phyloP scores from a whole-genome alignment of 2,797 vertebrate species.

The Anguilla anguilla region DNA sequence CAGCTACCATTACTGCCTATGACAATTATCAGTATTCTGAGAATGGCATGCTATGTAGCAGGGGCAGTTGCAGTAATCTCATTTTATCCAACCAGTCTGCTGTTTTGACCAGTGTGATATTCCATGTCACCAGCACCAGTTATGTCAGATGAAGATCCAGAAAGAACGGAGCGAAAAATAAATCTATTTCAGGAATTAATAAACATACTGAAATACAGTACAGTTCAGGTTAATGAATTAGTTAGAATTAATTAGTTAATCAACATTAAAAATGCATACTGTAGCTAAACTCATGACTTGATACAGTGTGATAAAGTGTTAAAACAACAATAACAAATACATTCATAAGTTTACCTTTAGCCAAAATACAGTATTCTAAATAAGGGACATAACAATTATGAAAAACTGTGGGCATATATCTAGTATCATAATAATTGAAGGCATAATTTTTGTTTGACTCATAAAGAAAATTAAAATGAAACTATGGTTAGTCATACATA shows the following conservation, averaged over 20 bases:
- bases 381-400: neutral
- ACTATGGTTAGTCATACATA: neutral
- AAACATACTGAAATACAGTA: neutral
- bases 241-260: neutral
- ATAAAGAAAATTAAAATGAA: neutral
- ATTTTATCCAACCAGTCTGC: neutral
- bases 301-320: neutral
- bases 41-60: neutral
- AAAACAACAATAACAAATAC: neutral
- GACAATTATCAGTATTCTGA: neutral
- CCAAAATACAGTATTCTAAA: slow-evolving; percentile 9
- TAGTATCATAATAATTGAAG: neutral
- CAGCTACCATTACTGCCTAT: neutral
- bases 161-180: neutral
- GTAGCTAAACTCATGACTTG: neutral
- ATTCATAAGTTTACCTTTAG: neutral
- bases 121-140: neutral
- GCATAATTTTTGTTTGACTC: neutral
- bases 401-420: neutral
- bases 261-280: neutral
- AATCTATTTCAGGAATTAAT: neutral
- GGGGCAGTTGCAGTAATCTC: neutral
- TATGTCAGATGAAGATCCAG: neutral
- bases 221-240: neutral
- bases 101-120: neutral